Evolutionary conservation across 2,113 vertebrate species (phyloP), one percentile per base, ranked within the genome.

Genomic region (Eulacestoma nigropectus): DNA sequence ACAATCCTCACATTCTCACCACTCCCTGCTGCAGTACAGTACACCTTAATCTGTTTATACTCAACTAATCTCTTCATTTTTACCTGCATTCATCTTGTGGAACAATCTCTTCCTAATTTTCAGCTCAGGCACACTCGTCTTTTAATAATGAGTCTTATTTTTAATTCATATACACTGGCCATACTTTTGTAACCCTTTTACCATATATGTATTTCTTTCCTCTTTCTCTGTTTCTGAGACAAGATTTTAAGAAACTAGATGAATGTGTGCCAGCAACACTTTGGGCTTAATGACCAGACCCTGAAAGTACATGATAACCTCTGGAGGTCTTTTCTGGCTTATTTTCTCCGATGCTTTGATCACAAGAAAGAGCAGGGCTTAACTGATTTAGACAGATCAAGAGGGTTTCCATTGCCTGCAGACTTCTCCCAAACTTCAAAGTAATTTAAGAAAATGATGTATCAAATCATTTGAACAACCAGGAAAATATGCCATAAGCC

Each of bases 71-170:
- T 67, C 73, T 84, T 86, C 33, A 37, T 74, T 90, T 92, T 78
- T 70, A 74, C 35, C 64, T 86, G 68, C 52, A 55, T 84, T 89
- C 70, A 67, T 84, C 79, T 87, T 13, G 14, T 81, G 52, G 32
- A 67, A 92, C 33, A 91, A 93, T 64, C 26, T 56, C 52, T 78
- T 93, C 68, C 41, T 78, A 64, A 84, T 89, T 92, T 95, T 72
- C 80, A 96, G 70, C 55, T 90, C 88, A 80, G 68, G 9, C 76
- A 78, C 52, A 52, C 27, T 60, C 19, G 5, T 81, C 35, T 95
- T 68, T 78, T 47, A 77, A 68, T 86, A 86, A 70, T 29, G n/a
- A 88, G 23, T 50, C 59, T 81, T 68, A 60, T 72, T 93, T 67
- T 91, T 41, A 86, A 91, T 92, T 92, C 44, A 60, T 33, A 72